Evolutionary conservation across 2,797 vertebrate genomes (phyloP).

Genomic region (Etheostoma perlongum): DNA sequence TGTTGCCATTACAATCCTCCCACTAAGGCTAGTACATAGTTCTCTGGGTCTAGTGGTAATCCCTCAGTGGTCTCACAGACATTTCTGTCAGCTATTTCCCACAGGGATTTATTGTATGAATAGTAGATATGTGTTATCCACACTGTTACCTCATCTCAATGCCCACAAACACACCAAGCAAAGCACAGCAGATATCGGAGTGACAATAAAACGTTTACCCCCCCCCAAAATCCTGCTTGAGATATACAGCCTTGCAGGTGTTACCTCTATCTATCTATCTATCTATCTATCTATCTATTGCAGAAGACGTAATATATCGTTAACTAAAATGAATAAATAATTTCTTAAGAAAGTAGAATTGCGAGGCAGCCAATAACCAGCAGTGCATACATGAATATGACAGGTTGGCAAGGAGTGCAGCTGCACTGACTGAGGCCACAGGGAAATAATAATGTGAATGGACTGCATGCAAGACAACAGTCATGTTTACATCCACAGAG

Average conservation of each 20-base stretch:
- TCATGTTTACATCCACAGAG: too few relatives aligned
- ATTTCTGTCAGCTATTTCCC: conserved; percentile 6
- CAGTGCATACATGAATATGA: too few relatives aligned
- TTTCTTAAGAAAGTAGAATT: too few relatives aligned
- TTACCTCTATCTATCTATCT: neutral
- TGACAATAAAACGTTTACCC: conserved; percentile 12
- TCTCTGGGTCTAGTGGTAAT: conserved; percentile 17
- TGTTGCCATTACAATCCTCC: conserved; percentile 63
- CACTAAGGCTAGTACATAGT: conserved; percentile 10
- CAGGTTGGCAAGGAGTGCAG: too few relatives aligned
- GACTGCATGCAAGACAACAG: too few relatives aligned
- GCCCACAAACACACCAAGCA: neutral
- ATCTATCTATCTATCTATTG: neutral
- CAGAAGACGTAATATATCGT: neutral
- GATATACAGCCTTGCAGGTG: neutral
- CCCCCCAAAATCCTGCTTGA: neutral
- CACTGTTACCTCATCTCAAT: conserved; percentile 24
- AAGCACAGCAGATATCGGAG: conserved; percentile 1
- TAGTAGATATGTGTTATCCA: conserved; percentile 20
- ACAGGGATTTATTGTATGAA: conserved; percentile 9
- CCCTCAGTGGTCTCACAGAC: conserved; percentile 40
- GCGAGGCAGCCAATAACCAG: too few relatives aligned
- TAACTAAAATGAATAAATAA: too few relatives aligned
- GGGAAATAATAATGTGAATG: too few relatives aligned
- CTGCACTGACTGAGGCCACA: too few relatives aligned